Evolutionary conservation across 2,113 vertebrate genomes (phyloP).

Genomic region (Amphiprion ocellaris): DNA sequence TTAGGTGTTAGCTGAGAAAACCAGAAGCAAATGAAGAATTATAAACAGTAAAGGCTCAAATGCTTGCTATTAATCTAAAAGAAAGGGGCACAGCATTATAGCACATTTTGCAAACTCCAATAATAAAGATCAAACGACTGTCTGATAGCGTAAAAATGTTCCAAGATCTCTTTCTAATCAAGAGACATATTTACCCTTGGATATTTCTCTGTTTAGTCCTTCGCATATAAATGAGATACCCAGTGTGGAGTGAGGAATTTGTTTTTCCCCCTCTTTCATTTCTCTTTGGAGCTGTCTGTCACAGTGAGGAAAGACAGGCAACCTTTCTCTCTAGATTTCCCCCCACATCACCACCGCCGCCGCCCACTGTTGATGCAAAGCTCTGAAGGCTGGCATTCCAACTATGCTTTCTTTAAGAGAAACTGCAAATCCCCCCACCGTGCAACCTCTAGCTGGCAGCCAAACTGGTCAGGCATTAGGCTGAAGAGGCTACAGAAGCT

Average conservation of each 20-base stretch:
- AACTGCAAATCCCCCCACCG: slow-evolving; percentile 67
- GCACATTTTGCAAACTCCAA: neutral
- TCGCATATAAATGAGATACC: slow-evolving; percentile 74
- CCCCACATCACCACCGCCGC: slow-evolving; percentile 36
- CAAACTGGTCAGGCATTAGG: slow-evolving; percentile 55
- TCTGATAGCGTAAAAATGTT: slow-evolving; percentile 17
- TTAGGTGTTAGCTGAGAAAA: slow-evolving; percentile 44
- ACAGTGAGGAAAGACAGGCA: slow-evolving; percentile 73
- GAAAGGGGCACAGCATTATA: neutral
- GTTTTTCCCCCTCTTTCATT: slow-evolving; percentile 64
- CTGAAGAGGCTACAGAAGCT: slow-evolving; percentile 37
- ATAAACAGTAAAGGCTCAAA: slow-evolving; percentile 14
- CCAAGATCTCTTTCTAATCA: slow-evolving; percentile 22
- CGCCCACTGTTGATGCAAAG: slow-evolving; percentile 73
- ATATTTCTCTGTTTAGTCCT: slow-evolving; percentile 52
- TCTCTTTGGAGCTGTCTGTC: slow-evolving; percentile 72
- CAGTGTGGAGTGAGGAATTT: slow-evolving; percentile 74
- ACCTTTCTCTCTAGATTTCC: slow-evolving; percentile 65
- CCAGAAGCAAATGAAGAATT: slow-evolving; percentile 21
- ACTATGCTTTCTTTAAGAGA: slow-evolving; percentile 79
- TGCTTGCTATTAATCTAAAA: neutral
- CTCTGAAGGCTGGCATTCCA: slow-evolving; percentile 81
- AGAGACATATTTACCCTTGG: slow-evolving; percentile 44
- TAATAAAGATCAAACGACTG: neutral
- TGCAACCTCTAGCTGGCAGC: slow-evolving; percentile 62